Base-by-base conservation (phyloP, 2,888 invertebrate genomes). In the Clistopyga incitator region DNA sequence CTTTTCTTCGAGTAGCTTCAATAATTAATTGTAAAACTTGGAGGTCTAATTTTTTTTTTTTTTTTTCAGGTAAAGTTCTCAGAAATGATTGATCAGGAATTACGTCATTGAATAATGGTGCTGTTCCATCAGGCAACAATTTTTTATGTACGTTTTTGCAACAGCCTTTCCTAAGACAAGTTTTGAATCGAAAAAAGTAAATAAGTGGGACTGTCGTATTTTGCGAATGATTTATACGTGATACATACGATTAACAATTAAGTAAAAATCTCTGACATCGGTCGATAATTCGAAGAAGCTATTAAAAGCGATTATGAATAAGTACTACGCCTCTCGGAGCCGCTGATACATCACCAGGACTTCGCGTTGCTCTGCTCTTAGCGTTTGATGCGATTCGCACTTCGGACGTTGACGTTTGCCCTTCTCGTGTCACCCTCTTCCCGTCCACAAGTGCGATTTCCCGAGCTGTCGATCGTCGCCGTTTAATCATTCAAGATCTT, bases 401-500 rank as follows among this genome's bases (percentile, higher is more conserved):
- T 25, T 15, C 45, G 25, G 59, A 72, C 45, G 25, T 59, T 59
- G 47, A 72, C 54, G 59, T 78, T 34, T 74, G 68, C 25, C 70
- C 70, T 64, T 71, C 61, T 64, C 64, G n/a, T 50, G 23, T 75
- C 50, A 52, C 64, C 59, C 71, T 72, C 74, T 71, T 75, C 50
- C 45, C 11, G 67, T 50, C 65, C 71, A 50, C 78, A 42, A 82
- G 70, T 71, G 74, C 71, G 50, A 59, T 82, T 79, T 76, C 70
- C 71, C 67, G 79, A 83, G 67, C 83, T 83, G 83, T 79, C 83
- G 79, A 83, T 79, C 79, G 72, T 77, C 64, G 61, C 29, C 42
- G 72, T 71, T 82, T 61, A 83, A 83, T 79, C 72, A 83, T 83
- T 79, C 70, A 83, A 77, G 29, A 82, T 79, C 79, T 56, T 71